These are phyloP conservation scores for Chiloscyllium punctatum DNA, from an alignment of 2,797 vertebrate species.

Conservation along the genomic window DNA sequence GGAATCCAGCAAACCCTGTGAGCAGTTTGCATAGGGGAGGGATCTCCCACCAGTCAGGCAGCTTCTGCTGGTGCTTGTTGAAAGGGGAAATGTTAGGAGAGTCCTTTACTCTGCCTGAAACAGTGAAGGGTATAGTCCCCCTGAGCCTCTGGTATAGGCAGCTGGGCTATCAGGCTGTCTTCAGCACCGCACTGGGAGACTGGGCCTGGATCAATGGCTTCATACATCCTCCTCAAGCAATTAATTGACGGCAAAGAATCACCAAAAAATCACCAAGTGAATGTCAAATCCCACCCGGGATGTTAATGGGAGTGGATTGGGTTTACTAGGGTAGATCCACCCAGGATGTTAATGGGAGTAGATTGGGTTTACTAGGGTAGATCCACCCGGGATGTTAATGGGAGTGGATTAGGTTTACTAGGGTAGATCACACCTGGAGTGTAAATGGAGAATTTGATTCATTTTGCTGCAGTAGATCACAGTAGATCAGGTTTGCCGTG, in stretches of 20 bases:
- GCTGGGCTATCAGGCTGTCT: neutral
- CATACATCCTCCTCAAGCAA: neutral
- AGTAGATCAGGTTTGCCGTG: no score
- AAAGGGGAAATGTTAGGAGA: neutral
- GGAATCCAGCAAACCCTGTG: no score
- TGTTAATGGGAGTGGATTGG: no score
- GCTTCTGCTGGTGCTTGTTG: neutral
- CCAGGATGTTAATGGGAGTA: no score
- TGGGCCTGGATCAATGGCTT: neutral
- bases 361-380: no score
- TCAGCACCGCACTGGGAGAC: neutral
- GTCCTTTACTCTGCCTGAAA: neutral
- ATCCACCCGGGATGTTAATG: no score
- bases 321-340: no score
- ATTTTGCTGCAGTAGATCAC: neutral
- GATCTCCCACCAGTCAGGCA: neutral
- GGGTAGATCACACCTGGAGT: no score
- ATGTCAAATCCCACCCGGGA: neutral
- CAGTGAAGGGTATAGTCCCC: neutral
- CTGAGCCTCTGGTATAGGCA: neutral
- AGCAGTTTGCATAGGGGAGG: neutral
- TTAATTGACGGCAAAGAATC: neutral
- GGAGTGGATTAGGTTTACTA: no score
- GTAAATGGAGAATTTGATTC: no score
- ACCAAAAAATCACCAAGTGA: neutral